These are phyloP conservation scores for Solenodon paradoxus DNA, from an alignment of 2,113 vertebrate genomes.

Conservation along the genomic window DNA sequence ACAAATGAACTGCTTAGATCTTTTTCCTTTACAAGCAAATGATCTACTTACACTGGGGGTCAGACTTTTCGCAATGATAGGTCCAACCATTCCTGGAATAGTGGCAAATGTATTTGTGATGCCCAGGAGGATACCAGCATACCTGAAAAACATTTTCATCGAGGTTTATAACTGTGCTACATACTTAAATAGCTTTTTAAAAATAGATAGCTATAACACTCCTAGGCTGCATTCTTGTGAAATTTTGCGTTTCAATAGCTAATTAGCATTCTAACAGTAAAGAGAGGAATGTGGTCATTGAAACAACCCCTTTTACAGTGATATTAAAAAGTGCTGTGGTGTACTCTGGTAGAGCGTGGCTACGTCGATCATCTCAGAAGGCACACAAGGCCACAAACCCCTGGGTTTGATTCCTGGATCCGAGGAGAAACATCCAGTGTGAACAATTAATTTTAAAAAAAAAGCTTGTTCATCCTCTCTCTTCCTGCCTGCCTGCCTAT, in stretches of 20 bases:
- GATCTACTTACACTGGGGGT: conserved; percentile 90
- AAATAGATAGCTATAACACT: not conserved
- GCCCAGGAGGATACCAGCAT: conserved; percentile 95
- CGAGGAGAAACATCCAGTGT: too few species aligned
- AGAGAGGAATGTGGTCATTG: not conserved
- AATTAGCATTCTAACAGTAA: not conserved
- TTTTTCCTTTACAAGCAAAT: not conserved
- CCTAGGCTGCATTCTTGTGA: not conserved
- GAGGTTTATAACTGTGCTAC: not conserved
- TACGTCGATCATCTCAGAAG: too few species aligned
- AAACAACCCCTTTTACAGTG: not conserved
- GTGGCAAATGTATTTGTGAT: conserved; percentile 98
- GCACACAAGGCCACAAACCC: too few species aligned
- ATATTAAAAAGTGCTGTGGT: not conserved
- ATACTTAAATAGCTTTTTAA: not conserved
- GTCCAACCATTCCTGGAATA: conserved; percentile 97
- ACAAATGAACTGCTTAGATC: not conserved
- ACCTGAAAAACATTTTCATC: conserved; percentile 82
- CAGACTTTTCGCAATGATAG: conserved; percentile 91
- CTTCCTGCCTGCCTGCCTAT: too few species aligned
- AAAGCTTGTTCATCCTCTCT: too few species aligned
- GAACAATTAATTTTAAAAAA: too few species aligned
- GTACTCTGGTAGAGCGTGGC: too few species aligned
- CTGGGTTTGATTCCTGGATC: too few species aligned
- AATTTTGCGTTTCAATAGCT: not conserved